phyloP scores from a whole-genome alignment of 2,113 vertebrate species.

The Solea senegalensis region DNA sequence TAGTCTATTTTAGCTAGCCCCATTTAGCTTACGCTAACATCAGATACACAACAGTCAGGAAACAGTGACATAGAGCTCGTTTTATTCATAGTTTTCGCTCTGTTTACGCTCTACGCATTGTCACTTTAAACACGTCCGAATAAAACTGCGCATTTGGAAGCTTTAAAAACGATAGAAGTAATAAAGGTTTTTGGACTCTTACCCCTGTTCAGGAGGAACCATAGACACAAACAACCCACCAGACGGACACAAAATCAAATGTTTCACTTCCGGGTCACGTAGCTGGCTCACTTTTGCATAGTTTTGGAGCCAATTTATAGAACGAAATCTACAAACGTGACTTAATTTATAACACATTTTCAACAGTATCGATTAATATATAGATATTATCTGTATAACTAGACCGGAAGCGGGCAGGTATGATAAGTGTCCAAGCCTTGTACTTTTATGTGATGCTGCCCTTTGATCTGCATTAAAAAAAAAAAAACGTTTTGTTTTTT shows the following conservation, averaged over 20 bases:
- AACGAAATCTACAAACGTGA: not conserved
- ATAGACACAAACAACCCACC: fast-evolving
- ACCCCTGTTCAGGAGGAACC: slow-evolving; percentile 31
- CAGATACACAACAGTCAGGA: not conserved
- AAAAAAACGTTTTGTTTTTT: no score
- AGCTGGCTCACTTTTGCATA: fast-evolving
- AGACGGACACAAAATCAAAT: not conserved
- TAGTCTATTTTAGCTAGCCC: not conserved
- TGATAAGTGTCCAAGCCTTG: no score
- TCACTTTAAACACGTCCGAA: fast-evolving
- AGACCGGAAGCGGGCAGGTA: no score
- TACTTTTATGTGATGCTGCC: no score
- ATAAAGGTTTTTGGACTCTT: slow-evolving; percentile 4
- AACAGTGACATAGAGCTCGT: not conserved
- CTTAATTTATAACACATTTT: not conserved
- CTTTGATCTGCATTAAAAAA: no score
- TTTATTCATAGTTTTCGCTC: not conserved
- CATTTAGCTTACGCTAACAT: slow-evolving; percentile 13
- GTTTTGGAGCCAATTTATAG: no score
- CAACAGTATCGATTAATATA: not conserved
- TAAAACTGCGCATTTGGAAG: fast-evolving
- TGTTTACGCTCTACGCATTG: fast-evolving
- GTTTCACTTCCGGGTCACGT: slow-evolving; percentile 59
- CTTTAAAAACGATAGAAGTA: not conserved
- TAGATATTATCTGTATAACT: no score